Evolutionary conservation across 2,888 invertebrate genomes (phyloP), one percentile per base, ranked within the genome.

Genomic region (Atethmia centrago): DNA sequence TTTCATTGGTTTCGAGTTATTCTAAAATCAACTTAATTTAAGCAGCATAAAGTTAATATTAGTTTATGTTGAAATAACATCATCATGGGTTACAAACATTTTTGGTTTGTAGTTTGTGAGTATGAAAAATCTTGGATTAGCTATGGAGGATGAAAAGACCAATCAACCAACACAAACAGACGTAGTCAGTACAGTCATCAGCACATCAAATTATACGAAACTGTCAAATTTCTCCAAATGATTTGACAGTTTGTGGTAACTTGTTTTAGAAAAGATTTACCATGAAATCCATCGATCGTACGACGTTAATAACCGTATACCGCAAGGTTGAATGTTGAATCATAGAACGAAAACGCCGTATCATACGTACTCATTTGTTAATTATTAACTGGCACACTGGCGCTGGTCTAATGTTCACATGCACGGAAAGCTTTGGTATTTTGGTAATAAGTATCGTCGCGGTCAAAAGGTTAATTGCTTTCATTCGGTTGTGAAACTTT

Each of bases 251-350:
- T n/a, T n/a, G n/a, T n/a, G n/a, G n/a, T n/a, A n/a, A n/a, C 36
- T 5, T 51, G 25, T 58, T 36, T 25, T 16, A 40, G 25, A 66
- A 74, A 58, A 36, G 21, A 28, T 21, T 53, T 40, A 67, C 2
- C 36, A 59, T 74, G 47, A 51, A n/a, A 16, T 8, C 10, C 31
- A 73, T 74, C 25, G 21, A 42, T 16, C 42, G 36, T 51, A 51
- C 14, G 28, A 58, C 56, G 21, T 53, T 19, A 51, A 36, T 19
- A 51, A 36, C 14, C n/a, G 2, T 59, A 65, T 47, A 21, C 12
- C 25, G 12, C 31, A 65, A 74, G 25, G 47, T 56, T 64, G 40
- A 42, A 55, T n/a, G 42, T 47, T 74, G 28, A 74, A 64, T 74
- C 73, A 73, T 31, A 28, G 40, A 31, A 25, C 7, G 49, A 65